These are phyloP conservation scores for Drosophila macrospina DNA, from an alignment of 2,888 invertebrate genomes.

Conservation along the genomic window DNA sequence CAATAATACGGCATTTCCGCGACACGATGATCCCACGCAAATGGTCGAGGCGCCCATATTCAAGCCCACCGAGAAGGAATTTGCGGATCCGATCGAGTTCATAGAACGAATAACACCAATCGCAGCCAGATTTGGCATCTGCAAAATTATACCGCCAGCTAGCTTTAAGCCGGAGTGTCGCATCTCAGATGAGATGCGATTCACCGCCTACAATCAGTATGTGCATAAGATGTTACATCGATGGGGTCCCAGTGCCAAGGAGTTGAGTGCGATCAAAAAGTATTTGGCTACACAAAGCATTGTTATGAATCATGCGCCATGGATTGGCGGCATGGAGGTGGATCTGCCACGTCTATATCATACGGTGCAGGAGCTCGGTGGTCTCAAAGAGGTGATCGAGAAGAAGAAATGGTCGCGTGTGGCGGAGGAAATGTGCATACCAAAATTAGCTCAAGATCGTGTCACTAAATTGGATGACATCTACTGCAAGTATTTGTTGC, in stretches of 20 bases:
- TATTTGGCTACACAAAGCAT: constrained; percentile 92
- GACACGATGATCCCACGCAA: constrained; percentile 86
- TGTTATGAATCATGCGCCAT: constrained; percentile 90
- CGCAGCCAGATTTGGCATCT: constrained; percentile 93
- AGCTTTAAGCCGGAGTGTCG: constrained; percentile 93
- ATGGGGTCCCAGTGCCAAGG: constrained; percentile 95
- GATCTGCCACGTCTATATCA: constrained; percentile 94
- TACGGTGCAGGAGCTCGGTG: constrained; percentile 93
- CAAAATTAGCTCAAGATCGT: constrained; percentile 91
- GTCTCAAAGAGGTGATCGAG: constrained; percentile 93
- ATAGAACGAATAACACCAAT: constrained; percentile 91
- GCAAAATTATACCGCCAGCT: constrained; percentile 93
- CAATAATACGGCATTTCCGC: constrained; percentile 86
- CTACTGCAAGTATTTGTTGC: constrained; percentile 95
- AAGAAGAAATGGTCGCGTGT: constrained; percentile 95
- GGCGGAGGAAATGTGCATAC: constrained; percentile 94
- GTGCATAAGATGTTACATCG: constrained; percentile 94
- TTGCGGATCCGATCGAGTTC: constrained; percentile 94
- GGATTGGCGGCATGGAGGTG: constrained; percentile 96
- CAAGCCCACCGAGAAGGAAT: constrained; percentile 92
- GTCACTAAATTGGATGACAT: constrained; percentile 94
- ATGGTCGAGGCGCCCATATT: constrained; percentile 92
- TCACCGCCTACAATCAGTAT: constrained; percentile 95
- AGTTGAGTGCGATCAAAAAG: constrained; percentile 93
- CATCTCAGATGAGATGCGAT: constrained; percentile 93